Evolutionary conservation across 2,113 vertebrate genomes (phyloP).

Genomic region (Nesoenas mayeri): DNA sequence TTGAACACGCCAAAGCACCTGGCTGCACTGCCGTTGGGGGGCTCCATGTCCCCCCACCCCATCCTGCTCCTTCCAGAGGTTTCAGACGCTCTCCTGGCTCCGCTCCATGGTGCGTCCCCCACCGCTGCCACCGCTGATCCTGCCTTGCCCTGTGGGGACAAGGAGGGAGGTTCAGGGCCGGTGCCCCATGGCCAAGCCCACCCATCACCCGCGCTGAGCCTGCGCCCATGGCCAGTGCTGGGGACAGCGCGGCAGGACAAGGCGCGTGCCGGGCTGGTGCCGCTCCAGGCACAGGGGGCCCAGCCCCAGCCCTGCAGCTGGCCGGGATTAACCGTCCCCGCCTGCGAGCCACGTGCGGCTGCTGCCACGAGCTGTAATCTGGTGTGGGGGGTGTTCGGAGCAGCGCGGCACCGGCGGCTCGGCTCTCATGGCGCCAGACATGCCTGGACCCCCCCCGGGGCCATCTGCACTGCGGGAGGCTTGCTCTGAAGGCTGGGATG

Average conservation of each 20-base stretch:
- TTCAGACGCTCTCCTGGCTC: background rate
- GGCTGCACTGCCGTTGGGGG: background rate
- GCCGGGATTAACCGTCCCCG: background rate
- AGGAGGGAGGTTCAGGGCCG: background rate
- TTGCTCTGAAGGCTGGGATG: fast-evolving
- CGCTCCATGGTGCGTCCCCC: background rate
- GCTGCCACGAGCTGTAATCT: background rate
- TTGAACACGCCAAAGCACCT: conserved; percentile 65
- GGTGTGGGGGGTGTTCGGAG: fast-evolving
- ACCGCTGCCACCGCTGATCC: fast-evolving
- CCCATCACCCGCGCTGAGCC: background rate
- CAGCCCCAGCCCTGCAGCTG: background rate
- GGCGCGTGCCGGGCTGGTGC: fast-evolving
- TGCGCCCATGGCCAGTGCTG: background rate
- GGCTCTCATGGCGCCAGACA: too few species aligned
- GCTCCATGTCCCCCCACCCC: background rate
- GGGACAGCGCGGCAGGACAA: fast-evolving
- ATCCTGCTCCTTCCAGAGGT: background rate
- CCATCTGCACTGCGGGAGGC: background rate
- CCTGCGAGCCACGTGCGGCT: background rate
- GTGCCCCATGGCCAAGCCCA: background rate
- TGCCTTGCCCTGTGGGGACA: background rate
- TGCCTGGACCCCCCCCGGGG: background rate
- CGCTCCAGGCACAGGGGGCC: fast-evolving
- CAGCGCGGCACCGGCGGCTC: fast-evolving